Conservation (phyloP, 2,113 vertebrate species). For the Brachyistius frenatus region DNA sequence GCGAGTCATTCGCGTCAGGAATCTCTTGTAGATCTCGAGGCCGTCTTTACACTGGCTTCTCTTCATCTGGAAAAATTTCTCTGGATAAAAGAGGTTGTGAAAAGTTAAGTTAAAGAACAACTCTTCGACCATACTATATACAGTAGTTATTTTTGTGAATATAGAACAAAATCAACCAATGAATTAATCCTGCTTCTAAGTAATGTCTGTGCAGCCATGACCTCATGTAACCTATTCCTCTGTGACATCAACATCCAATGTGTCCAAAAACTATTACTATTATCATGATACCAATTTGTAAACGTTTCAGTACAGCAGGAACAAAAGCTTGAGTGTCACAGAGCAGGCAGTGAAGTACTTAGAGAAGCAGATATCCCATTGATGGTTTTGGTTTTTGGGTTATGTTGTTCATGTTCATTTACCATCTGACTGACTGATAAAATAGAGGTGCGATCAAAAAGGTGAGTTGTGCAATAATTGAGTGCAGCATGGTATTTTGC, state of each 20-base stretch:
- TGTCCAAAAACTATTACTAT: too few species aligned
- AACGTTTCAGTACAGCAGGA: too few species aligned
- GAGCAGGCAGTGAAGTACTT: too few species aligned
- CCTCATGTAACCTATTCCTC: too few species aligned
- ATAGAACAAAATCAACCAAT: not conserved
- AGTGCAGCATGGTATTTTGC: too few species aligned
- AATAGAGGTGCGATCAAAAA: not conserved
- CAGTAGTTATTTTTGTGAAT: not conserved
- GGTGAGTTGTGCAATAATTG: too few species aligned
- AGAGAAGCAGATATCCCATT: not conserved
- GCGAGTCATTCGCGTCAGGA: conserved; percentile 97
- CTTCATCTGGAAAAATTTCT: conserved; percentile 99
- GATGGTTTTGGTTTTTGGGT: not conserved
- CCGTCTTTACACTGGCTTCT: conserved; percentile 99
- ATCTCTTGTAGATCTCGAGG: conserved; percentile 98
- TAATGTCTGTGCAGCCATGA: too few species aligned
- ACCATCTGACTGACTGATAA: not conserved
- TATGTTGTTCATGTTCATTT: not conserved
- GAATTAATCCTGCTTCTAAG: not conserved
- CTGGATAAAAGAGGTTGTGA: conserved; percentile 73
- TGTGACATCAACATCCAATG: too few species aligned
- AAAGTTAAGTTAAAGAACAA: not conserved
- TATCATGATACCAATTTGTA: too few species aligned
- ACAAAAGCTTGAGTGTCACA: too few species aligned
- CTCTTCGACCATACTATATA: not conserved